Base-by-base conservation (phyloP, 1,140 invertebrate genomes). In the Caenorhabditis remanei region DNA sequence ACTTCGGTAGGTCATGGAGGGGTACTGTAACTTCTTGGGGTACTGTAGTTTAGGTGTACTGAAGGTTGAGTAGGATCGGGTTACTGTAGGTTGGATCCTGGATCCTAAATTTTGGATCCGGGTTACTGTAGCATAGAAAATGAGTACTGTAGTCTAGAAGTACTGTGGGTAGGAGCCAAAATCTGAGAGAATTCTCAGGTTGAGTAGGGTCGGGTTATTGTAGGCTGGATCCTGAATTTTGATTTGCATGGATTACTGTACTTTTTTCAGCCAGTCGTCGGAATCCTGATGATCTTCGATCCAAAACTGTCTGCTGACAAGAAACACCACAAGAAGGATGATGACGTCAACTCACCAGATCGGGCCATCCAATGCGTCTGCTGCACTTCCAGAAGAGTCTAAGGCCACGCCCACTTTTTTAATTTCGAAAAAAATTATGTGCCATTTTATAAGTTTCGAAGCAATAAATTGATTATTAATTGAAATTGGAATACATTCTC, bases 361-460 rank as follows among this genome's bases (percentile, higher is more conserved):
- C 63, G 85, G 40, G 85, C 67, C 24, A 63, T 85, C 50, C 85
- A 85, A 67, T 85, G 85, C 85, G 58, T 85, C 21, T 85, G 85
- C 85, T 85, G 85, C 85, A 58, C 67, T 21, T 67, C 85, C 16
- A 85, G 67, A 67, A 53, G 63, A 65, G 43, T 85, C n/a, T 85
- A 41, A 75, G 7, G 9, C 67, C 9, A 14, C 43, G n/a, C 11
- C 43, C n/a, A 71, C 24, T 58, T 58, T 58, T n/a, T 58, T n/a
- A 7, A 14, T 19, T 58, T 53, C 9, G 9, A 53, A 53, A 53
- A 53, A 53, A 53, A 53, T 16, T 53, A 1, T 53, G 9, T 13
- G n/a, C n/a, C n/a, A n/a, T 53, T 53, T 53, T 53, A 53, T 4
- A 53, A 13, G 16, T 53, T 13, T 53, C 4, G 16, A 13, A 53